phyloP scores from a whole-genome alignment of 2,888 invertebrate genomes.

The Pocota personata region DNA sequence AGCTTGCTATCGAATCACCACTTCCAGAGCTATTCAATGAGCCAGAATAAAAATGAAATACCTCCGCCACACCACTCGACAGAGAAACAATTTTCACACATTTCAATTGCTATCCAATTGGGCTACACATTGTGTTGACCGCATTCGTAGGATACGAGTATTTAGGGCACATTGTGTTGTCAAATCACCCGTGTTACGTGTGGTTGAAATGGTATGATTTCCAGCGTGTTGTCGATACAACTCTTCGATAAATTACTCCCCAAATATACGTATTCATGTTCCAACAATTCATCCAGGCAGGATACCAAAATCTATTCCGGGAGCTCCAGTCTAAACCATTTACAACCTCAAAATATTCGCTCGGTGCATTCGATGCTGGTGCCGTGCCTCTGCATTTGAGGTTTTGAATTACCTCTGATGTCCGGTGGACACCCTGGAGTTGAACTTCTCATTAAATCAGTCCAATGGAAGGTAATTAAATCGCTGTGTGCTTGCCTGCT shows the following conservation, averaged over 20 bases:
- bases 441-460: conserved; percentile 55
- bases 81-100: conserved; percentile 55
- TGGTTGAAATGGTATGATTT: not conserved
- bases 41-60: not conserved
- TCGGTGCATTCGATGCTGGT: not conserved
- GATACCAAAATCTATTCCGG: conserved; percentile 1
- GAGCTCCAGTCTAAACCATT: conserved; percentile 7
- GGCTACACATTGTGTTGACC: conserved; percentile 52
- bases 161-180: conserved; percentile 49
- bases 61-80: too few relatives aligned
- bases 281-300: not conserved
- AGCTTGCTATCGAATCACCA: too few relatives aligned
- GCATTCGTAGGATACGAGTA: conserved; percentile 54
- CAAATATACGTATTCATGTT: conserved; percentile 33
- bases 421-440: not conserved
- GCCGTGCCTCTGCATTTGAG: conserved; percentile 4
- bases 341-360: conserved; percentile 24
- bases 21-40: too few relatives aligned
- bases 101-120: conserved; percentile 41
- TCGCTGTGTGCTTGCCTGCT: conserved; percentile 26
- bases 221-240: conserved; percentile 15
- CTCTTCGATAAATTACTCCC: not conserved
- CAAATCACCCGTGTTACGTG: not conserved
- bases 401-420: conserved; percentile 16
- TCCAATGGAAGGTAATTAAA: conserved; percentile 60